Evolutionary conservation across 2,888 invertebrate species (phyloP).

Genomic region (Chrysodeixis includens): DNA sequence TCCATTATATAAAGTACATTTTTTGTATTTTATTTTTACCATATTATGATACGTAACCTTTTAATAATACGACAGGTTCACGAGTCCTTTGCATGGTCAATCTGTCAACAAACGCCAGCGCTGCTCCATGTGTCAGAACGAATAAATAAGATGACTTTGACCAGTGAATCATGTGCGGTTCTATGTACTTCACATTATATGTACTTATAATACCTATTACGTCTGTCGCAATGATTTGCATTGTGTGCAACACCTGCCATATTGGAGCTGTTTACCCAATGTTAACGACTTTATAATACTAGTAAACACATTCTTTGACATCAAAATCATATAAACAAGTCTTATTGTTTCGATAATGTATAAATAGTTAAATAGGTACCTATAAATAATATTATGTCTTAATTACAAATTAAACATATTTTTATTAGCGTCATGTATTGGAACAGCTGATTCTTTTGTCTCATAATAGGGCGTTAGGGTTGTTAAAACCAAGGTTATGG

Average conservation of each 20-base stretch:
- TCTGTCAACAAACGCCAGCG: conserved; percentile 23
- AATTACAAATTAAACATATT: too few relatives aligned
- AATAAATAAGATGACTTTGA: conserved; percentile 6
- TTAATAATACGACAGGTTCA: conserved; percentile 7
- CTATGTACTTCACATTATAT: conserved; percentile 4
- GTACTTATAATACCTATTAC: conserved; percentile 12
- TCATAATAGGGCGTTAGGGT: neutral
- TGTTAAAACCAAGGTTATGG: neutral
- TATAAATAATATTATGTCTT: too few relatives aligned
- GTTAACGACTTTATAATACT: conserved; percentile 12
- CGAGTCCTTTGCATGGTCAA: conserved; percentile 27
- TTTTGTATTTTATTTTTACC: too few relatives aligned
- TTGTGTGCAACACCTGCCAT: conserved; percentile 37
- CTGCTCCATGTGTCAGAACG: conserved; percentile 17
- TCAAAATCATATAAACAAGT: neutral
- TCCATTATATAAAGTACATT: too few relatives aligned
- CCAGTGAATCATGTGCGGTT: conserved; percentile 36
- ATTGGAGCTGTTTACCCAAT: conserved; percentile 17
- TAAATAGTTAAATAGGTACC: too few relatives aligned
- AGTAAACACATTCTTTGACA: neutral
- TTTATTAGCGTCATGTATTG: too few relatives aligned
- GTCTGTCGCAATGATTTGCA: conserved; percentile 35
- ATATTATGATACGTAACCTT: neutral
- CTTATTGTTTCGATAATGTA: neutral
- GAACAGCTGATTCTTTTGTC: neutral